These are phyloP conservation scores for Melanargia galathea DNA, from an alignment of 2,888 invertebrate species.

Conservation along the genomic window DNA sequence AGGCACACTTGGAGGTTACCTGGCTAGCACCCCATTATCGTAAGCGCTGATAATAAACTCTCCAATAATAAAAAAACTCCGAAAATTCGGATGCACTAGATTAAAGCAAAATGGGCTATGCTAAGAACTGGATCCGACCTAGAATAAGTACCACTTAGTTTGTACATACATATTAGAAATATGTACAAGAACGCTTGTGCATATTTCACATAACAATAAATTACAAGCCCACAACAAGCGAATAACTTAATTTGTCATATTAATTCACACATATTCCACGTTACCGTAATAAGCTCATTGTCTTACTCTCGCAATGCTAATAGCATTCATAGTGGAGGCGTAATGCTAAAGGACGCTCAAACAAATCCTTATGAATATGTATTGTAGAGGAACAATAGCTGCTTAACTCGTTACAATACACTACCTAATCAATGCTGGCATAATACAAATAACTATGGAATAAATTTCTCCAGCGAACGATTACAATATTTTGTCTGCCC, in stretches of 20 bases:
- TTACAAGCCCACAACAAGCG: neutral
- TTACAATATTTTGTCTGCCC: neutral
- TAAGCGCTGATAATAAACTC: no score
- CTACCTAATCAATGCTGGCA: constrained; percentile 20
- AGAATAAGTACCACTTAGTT: no score
- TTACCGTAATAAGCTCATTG: constrained; percentile 52
- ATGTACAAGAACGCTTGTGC: no score
- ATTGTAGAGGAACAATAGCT: constrained; percentile 46
- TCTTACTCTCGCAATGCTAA: constrained; percentile 57
- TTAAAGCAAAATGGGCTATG: no score
- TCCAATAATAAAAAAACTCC: no score
- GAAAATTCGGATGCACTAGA: no score
- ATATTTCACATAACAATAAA: constrained; percentile 15
- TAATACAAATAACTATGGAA: constrained; percentile 15
- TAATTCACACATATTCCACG: constrained; percentile 37
- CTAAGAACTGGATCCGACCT: no score
- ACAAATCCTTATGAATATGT: constrained; percentile 65
- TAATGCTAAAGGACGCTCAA: constrained; percentile 62
- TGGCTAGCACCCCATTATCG: no score
- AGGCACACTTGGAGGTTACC: no score
- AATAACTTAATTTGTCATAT: constrained; percentile 24
- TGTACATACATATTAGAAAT: no score
- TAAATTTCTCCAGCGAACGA: constrained; percentile 24
- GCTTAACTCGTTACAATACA: constrained; percentile 46
- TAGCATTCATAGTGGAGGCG: constrained; percentile 55